Percentiles rank a stretch among this genome's conserved stretches.
Conservation (phyloP, 2,113 vertebrate genomes). For the Eira barbara region DNA sequence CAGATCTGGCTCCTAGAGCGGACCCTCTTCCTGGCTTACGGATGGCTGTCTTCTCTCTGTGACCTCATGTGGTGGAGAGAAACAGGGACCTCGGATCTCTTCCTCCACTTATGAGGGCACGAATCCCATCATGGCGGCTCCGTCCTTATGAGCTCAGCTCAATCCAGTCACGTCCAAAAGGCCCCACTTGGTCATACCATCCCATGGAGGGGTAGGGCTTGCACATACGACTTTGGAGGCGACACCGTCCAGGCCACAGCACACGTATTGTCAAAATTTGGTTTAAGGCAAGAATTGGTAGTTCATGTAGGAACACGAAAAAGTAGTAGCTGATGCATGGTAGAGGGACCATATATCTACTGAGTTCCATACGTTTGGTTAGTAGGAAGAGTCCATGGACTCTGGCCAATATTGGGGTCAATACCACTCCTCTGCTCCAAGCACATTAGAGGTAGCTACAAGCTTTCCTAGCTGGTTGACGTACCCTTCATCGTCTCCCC, state of each 20-base stretch:
- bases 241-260: neutral
- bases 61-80: neutral
- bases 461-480: no score
- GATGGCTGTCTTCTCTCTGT: neutral
- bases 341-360: accelerated
- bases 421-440: no score
- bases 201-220: neutral
- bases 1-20: accelerated
- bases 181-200: neutral
- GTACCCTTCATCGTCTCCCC: accelerated
- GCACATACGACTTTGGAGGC: neutral
- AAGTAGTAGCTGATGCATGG: neutral
- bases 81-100: neutral
- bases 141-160: neutral
- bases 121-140: neutral
- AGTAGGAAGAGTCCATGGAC: neutral
- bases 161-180: neutral
- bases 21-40: neutral
- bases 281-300: neutral
- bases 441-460: neutral
- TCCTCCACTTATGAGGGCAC: neutral
- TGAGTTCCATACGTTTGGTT: neutral
- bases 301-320: neutral
- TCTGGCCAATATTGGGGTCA: no score
- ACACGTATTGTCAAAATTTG: neutral